These are phyloP conservation scores for Nymphicus hollandicus DNA, from an alignment of 2,113 vertebrate species.

Conservation along the genomic window DNA sequence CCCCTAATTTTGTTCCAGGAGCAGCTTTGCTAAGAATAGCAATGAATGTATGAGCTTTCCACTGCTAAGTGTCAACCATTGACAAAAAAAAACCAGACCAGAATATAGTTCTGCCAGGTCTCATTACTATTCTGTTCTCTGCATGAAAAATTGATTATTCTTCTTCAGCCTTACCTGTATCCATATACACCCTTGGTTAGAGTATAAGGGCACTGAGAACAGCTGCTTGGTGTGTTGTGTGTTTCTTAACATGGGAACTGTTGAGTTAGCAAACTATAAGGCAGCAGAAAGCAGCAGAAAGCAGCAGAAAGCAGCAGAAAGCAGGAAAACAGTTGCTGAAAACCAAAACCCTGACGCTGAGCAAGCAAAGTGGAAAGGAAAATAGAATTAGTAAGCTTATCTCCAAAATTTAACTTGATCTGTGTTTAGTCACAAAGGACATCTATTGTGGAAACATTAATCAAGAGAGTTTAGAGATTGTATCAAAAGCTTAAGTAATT, in stretches of 20 bases:
- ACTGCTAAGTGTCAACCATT: background rate
- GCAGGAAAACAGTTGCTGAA: background rate
- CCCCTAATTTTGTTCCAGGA: background rate
- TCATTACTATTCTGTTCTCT: background rate
- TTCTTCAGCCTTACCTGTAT: background rate
- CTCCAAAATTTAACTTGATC: background rate
- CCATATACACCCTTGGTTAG: background rate
- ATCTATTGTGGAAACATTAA: background rate
- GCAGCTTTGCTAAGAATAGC: background rate
- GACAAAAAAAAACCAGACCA: accelerated
- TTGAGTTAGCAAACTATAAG: background rate
- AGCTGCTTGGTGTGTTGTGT: background rate
- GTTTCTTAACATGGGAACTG: background rate
- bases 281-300: background rate
- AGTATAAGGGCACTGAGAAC: background rate
- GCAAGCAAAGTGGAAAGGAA: background rate
- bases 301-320: background rate
- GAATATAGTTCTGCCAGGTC: background rate
- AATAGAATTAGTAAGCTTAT: background rate
- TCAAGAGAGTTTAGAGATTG: background rate
- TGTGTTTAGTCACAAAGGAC: background rate
- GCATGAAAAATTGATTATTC: background rate
- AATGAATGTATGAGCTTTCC: background rate
- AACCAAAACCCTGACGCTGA: background rate
- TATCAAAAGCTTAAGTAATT: background rate